These are phyloP conservation scores for Holotrichia oblita DNA, from an alignment of 1,140 invertebrate genomes.

Conservation along the genomic window DNA sequence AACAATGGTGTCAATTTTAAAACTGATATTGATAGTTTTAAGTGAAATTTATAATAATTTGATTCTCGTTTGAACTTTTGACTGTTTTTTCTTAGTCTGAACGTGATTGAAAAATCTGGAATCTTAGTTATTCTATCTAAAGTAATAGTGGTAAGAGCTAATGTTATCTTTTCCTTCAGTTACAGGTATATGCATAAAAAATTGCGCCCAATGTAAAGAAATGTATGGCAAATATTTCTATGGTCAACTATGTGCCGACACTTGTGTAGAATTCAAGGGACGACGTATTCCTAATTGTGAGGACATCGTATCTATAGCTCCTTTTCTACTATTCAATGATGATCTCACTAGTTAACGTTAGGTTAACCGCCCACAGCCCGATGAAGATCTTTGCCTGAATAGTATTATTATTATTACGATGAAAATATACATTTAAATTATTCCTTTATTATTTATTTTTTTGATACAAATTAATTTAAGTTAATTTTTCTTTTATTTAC, in stretches of 20 bases:
- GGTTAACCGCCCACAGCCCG: not conserved
- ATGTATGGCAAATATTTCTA: constrained; percentile 88
- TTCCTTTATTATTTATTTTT: constrained; percentile 8
- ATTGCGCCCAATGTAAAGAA: constrained; percentile 88
- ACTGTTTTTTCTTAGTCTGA: too few species aligned
- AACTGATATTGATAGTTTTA: too few species aligned
- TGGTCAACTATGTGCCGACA: constrained; percentile 81
- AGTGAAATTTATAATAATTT: too few species aligned
- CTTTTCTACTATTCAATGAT: constrained; percentile 68
- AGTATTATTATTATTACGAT: not conserved
- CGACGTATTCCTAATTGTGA: constrained; percentile 86
- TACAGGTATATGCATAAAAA: constrained; percentile 78
- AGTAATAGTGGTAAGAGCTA: too few species aligned
- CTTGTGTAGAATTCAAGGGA: constrained; percentile 82
- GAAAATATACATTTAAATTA: not conserved
- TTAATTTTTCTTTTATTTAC: not conserved
- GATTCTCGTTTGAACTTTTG: too few species aligned
- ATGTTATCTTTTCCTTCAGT: constrained; percentile 33
- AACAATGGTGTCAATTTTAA: too few species aligned
- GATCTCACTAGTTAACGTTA: not conserved
- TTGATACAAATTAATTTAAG: not conserved
- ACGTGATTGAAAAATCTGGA: not conserved
- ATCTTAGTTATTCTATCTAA: too few species aligned
- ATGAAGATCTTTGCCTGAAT: constrained; percentile 8
- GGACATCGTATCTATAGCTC: constrained; percentile 80